phyloP scores from a whole-genome alignment of 2,113 vertebrate species.

The Campylomormyrus numenius region DNA sequence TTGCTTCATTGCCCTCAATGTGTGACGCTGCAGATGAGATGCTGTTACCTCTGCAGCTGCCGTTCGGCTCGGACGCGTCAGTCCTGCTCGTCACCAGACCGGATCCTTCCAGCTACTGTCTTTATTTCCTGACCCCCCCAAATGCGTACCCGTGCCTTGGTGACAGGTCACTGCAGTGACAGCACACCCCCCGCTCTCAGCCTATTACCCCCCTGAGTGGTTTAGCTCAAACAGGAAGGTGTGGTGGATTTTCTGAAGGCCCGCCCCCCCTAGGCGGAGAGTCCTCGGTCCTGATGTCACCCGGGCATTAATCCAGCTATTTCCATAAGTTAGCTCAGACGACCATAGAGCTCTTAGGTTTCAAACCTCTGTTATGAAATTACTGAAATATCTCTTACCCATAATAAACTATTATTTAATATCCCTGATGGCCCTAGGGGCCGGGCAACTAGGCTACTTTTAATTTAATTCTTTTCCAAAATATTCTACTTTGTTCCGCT shows the following conservation, averaged over 20 bases:
- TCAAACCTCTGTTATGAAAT: background rate
- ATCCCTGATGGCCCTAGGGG: background rate
- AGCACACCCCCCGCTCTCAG: background rate
- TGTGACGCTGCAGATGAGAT: background rate
- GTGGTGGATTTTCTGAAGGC: background rate
- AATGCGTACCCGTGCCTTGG: background rate
- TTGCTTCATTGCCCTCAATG: background rate
- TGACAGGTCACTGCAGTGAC: background rate
- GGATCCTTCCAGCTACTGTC: background rate
- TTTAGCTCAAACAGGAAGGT: conserved; percentile 23
- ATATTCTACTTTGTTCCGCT: background rate
- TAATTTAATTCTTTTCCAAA: background rate
- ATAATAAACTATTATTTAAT: background rate
- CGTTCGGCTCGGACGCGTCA: background rate
- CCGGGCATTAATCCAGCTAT: background rate
- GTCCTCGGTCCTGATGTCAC: background rate
- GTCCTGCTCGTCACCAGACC: background rate
- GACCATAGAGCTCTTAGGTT: background rate
- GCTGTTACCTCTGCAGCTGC: background rate
- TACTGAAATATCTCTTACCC: background rate
- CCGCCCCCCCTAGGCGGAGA: background rate
- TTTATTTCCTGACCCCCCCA: background rate
- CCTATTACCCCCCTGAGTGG: conserved; percentile 20
- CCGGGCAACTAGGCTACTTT: background rate
- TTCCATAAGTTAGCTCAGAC: background rate